Evolutionary conservation across 2,888 invertebrate genomes (phyloP).

Genomic region (Choreutis nemorana): DNA sequence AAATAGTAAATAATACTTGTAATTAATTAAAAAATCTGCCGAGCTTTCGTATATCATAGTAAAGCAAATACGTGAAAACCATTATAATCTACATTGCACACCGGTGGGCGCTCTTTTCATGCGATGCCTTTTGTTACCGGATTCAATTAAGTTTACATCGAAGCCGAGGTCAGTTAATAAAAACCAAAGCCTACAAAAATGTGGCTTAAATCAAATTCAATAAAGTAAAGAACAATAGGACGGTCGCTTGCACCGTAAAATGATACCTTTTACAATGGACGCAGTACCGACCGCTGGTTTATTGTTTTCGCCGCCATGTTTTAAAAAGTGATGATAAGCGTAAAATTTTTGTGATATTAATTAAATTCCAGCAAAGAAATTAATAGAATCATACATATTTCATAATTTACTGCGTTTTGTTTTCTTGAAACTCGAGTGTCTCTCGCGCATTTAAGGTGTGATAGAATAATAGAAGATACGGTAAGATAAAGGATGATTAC

Average conservation of each 20-base stretch:
- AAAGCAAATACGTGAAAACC: conserved; percentile 58
- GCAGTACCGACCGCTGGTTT: conserved; percentile 14
- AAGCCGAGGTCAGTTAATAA: conserved; percentile 64
- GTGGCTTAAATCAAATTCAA: conserved; percentile 63
- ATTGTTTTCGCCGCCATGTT: conserved; percentile 2
- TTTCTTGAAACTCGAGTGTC: too few species aligned
- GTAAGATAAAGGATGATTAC: too few species aligned
- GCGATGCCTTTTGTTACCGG: conserved; percentile 59
- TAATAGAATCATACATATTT: too few species aligned
- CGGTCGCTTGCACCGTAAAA: conserved; percentile 36
- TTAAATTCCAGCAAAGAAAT: too few species aligned
- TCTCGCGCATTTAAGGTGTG: too few species aligned
- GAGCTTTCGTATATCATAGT: too few species aligned
- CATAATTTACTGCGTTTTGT: too few species aligned
- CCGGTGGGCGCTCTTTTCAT: conserved; percentile 62
- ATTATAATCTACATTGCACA: conserved; percentile 65
- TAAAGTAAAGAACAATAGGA: conserved; percentile 55
- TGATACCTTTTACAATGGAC: conserved; percentile 42
- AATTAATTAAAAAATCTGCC: too few species aligned
- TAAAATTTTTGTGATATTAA: too few species aligned
- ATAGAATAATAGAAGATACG: too few species aligned
- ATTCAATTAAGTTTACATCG: conserved; percentile 67
- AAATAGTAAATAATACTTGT: too few species aligned
- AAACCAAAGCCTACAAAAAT: conserved; percentile 63
- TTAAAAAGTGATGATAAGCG: conserved; percentile 2